These are phyloP conservation scores for Phenganax marumi DNA, from an alignment of 92 coral and sea anemone species.

Conservation along the genomic window DNA sequence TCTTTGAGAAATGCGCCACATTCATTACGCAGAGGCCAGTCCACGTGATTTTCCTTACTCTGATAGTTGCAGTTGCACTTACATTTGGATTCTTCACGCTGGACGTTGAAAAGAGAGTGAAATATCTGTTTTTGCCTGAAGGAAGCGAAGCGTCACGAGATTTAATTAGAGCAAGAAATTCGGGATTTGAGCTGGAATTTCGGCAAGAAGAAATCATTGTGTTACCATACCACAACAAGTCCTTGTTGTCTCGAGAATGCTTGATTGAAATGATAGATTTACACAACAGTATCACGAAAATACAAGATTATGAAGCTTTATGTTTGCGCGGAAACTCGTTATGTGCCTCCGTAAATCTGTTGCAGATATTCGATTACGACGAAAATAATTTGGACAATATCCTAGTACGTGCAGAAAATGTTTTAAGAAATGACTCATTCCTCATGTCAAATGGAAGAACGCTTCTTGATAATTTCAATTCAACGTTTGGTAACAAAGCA, in stretches of 20 bases:
- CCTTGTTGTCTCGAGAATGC: slow-evolving; percentile 21
- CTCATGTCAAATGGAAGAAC: slow-evolving; percentile 31
- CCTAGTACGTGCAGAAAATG: neutral
- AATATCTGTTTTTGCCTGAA: slow-evolving; percentile 23
- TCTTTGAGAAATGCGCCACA: slow-evolving; percentile 1
- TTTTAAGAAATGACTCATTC: neutral
- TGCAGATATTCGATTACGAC: slow-evolving; percentile 24
- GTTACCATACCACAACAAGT: neutral
- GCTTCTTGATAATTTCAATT: neutral
- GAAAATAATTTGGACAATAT: slow-evolving; percentile 12
- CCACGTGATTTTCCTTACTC: neutral
- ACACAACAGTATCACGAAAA: neutral
- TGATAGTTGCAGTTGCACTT: slow-evolving; percentile 1
- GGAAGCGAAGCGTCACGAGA: neutral
- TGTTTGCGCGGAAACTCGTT: neutral
- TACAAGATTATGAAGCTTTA: neutral
- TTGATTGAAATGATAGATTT: slow-evolving; percentile 33
- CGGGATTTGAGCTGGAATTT: neutral
- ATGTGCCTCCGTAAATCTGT: slow-evolving; percentile 5
- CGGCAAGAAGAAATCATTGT: neutral
- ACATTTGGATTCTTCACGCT: slow-evolving; percentile 3
- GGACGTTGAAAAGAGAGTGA: neutral
- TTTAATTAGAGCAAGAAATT: neutral
- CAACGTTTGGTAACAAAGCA: neutral
- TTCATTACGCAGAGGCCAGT: slow-evolving; percentile 17